Base-by-base conservation (phyloP, 2,797 vertebrate species). In the Tachyglossus aculeatus region DNA sequence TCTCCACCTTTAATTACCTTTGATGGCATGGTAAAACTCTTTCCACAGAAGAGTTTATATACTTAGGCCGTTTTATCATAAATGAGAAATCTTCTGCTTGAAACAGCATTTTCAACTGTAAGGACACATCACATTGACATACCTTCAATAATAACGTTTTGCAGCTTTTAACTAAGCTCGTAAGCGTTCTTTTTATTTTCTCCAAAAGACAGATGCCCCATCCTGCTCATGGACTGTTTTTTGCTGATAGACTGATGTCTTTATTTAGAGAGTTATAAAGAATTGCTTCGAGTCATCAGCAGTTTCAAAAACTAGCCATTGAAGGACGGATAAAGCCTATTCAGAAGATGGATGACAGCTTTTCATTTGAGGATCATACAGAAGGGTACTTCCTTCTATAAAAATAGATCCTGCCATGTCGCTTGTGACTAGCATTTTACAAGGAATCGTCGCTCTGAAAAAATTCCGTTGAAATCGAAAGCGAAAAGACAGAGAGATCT, bases 201-300 rank as follows among this genome's bases (percentile, higher is more conserved):
- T 51, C 41, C 60, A 33, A 34, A 50, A 87, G 69, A 74, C 75
- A 89, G 84, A 79, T 89, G 83, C 78, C 87, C 85, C 38, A 89
- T 90, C 77, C 73, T 86, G 84, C 52, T 85, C 68, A 32, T 80
- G 61, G 67, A 86, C 60, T 29, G 50, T 78, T 86, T 78, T 88
- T 85, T 86, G 60, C 85, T 81, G 87, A 80, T 84, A 87, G 78
- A 87, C 74, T 85, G 86, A 91, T 86, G 83, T 88, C 86, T 93
- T 91, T 91, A 92, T 91, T 93, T 92, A 87, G 79, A 39, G 82
- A 87, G 80, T 90, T 88, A 84, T 82, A 88, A 91, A 90, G 86
- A 90, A 90, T 88, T 82, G 78, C 71, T 89, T 87, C 71, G 58
- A 89, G 80, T 86, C 83, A 89, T 92, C 87, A 87, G 69, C 82